These are phyloP conservation scores for Lutraria lutraria DNA, from an alignment of 2,888 invertebrate species.

Conservation along the genomic window DNA sequence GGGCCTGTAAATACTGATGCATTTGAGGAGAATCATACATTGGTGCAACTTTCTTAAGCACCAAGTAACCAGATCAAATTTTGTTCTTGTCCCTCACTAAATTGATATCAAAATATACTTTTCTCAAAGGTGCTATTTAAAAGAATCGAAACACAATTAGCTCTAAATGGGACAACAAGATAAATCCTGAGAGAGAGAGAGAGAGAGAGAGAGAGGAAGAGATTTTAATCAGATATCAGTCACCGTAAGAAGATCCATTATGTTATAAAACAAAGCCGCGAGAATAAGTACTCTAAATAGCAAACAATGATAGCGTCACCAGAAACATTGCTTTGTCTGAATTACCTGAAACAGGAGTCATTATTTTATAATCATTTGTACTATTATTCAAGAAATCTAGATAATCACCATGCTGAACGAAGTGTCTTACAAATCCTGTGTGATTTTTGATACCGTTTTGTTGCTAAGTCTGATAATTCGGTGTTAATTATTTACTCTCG, in stretches of 20 bases:
- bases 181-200: background rate
- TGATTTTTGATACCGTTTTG: slow-evolving; percentile 4
- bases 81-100: too few species aligned
- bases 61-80: too few species aligned
- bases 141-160: background rate
- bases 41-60: too few species aligned
- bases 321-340: background rate
- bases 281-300: background rate
- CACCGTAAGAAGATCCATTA: background rate
- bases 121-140: background rate
- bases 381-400: background rate
- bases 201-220: too few species aligned
- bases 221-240: background rate
- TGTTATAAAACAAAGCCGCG: background rate
- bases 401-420: background rate
- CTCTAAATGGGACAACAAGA: background rate
- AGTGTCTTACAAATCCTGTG: background rate
- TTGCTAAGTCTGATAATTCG: slow-evolving; percentile 30
- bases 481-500: slow-evolving; percentile 27
- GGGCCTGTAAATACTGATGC: too few species aligned
- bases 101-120: too few species aligned
- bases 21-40: too few species aligned
- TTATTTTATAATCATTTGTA: slow-evolving; percentile 2
- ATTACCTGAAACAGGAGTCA: slow-evolving; percentile 1
- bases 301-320: background rate